Evolutionary conservation across 2,797 vertebrate genomes (phyloP).

Genomic region (Pyrocephalus nanus): DNA sequence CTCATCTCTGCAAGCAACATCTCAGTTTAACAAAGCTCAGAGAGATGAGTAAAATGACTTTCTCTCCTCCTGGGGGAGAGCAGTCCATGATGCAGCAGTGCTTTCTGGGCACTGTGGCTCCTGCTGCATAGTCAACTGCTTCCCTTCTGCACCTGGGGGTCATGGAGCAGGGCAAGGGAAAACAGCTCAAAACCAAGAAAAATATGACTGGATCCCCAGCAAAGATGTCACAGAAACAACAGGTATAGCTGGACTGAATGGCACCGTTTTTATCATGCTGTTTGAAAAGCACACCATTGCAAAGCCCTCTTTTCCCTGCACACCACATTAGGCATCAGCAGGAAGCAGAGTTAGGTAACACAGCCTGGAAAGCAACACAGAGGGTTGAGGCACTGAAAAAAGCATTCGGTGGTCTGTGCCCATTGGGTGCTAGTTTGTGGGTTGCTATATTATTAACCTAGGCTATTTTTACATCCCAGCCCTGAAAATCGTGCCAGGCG

Average conservation of each 20-base stretch:
- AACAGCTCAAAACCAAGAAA: background rate
- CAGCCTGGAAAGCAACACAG: background rate
- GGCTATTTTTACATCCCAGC: constrained; percentile 39
- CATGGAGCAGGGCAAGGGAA: background rate
- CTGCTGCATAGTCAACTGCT: background rate
- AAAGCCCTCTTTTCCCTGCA: background rate
- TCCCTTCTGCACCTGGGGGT: background rate
- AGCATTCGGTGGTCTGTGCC: background rate
- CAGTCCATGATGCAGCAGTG: background rate
- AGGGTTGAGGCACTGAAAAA: background rate
- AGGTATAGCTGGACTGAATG: background rate
- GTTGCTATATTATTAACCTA: constrained; percentile 36
- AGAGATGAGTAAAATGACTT: background rate
- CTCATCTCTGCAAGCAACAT: background rate
- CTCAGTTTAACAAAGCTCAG: background rate
- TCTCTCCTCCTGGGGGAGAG: background rate
- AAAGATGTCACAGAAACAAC: background rate
- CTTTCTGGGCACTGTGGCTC: background rate
- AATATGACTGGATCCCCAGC: background rate
- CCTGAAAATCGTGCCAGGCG: background rate
- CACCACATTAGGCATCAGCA: background rate
- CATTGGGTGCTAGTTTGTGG: background rate
- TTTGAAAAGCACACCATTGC: background rate
- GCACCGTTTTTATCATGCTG: background rate
- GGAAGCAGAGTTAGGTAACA: background rate